Evolutionary conservation across 2,797 vertebrate species (phyloP), one percentile per base, ranked within the genome.

Genomic region (Galaxias olidus): DNA sequence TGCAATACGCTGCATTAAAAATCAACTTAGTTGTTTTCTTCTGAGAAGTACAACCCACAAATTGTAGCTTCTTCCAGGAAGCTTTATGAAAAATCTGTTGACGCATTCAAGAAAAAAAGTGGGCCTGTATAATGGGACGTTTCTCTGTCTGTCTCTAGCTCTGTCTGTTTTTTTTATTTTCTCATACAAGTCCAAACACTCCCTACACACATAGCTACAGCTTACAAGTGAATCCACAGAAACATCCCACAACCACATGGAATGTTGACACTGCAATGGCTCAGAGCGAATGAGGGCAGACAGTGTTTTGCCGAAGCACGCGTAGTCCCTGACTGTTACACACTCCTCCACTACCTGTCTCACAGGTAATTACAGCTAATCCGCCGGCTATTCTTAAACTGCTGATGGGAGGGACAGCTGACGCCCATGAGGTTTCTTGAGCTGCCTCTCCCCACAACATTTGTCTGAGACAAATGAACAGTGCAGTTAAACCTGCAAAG

Each of bases 321-420:
- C 52, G 30, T 46, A 65, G 65, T 59, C 63, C 10, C 17, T 68
- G 65, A 66, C 17, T n/a, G 44, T 44, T 42, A 58, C 53, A 59
- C 75, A 71, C 73, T 65, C 69, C 59, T 68, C 55, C 20, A 58
- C 51, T 65, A 74, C 63, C 51, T 61, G 59, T 65, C 67, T 68
- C 65, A 53, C 59, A 56, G 64, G 63, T 68, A 70, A 74, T 76
- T 69, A 65, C 69, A 51, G 65, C 67, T 77, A 67, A 67, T 73
- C 69, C 63, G 30, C 40, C 18, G 11, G 53, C 51, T 79, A 75
- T 77, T 75, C 79, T 77, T 75, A 68, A 65, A 61, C 17, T 42
- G 59, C 13, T 42, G 15, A 62, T 60, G 69, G 55, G 50, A 71
- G 59, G 69, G 48, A 45, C 52, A 41, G 17, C 47, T 62, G 50